Percentiles rank a stretch among this genome's conserved stretches.
These are phyloP conservation scores for Bradypodion ventrale DNA, from an alignment of 2,797 vertebrate genomes.

Conservation along the genomic window DNA sequence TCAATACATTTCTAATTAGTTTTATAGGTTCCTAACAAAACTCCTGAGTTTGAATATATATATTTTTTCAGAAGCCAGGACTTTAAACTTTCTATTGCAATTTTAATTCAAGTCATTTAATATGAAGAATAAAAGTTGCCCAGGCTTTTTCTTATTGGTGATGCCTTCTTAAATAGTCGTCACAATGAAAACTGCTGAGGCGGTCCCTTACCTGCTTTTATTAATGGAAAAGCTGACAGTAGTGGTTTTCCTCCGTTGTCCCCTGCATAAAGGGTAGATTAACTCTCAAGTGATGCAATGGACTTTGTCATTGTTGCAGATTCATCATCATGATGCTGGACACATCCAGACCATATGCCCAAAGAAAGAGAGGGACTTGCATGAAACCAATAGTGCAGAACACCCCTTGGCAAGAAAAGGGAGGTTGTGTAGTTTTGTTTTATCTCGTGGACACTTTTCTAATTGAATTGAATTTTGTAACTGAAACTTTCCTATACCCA, in stretches of 20 bases:
- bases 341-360: background rate
- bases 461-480: background rate
- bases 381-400: background rate
- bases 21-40: background rate
- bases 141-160: slow-evolving; percentile 11
- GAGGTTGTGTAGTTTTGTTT: background rate
- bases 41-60: background rate
- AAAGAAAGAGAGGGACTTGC: background rate
- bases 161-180: slow-evolving; percentile 2
- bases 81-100: background rate
- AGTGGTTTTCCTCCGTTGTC: slow-evolving; percentile 24
- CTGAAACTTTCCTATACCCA: background rate
- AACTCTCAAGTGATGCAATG: slow-evolving; percentile 11
- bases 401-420: background rate
- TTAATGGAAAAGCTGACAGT: slow-evolving; percentile 71
- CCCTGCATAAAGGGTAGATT: slow-evolving; percentile 3
- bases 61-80: background rate
- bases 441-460: background rate
- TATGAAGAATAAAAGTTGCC: background rate
- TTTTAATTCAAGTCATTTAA: background rate
- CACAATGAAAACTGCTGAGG: slow-evolving; percentile 2
- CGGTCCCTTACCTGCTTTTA: slow-evolving; percentile 74
- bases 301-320: background rate
- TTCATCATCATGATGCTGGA: background rate
- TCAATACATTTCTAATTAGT: background rate